Evolutionary conservation across 2,797 vertebrate species (phyloP).

Genomic region (Sitta carolinensis): DNA sequence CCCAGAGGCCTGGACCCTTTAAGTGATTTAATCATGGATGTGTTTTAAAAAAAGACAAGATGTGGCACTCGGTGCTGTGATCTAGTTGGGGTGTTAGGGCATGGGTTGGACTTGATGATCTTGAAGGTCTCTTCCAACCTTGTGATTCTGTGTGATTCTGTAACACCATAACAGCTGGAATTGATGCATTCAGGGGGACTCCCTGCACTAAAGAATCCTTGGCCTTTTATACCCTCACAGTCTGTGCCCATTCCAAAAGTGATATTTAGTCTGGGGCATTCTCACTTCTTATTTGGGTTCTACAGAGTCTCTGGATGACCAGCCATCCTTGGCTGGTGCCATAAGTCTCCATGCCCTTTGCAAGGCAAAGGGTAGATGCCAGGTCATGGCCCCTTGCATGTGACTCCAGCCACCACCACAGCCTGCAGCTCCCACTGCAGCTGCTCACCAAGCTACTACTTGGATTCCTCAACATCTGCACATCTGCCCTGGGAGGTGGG

Average conservation of each 20-base stretch:
- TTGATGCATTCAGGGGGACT: too few relatives aligned
- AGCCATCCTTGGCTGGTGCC: neutral
- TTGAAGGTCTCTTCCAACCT: too few relatives aligned
- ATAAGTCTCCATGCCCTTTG: neutral
- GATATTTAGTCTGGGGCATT: neutral
- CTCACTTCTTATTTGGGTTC: neutral
- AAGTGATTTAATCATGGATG: neutral
- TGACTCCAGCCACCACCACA: neutral
- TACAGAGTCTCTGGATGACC: neutral
- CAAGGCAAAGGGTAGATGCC: neutral
- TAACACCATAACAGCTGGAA: neutral
- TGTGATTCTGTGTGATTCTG: neutral
- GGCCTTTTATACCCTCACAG: neutral
- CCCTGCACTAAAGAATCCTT: neutral
- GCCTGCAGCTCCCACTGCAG: neutral
- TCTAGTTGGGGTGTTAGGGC: too few relatives aligned
- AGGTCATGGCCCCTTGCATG: neutral
- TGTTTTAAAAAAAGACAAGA: too few relatives aligned
- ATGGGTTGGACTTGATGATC: too few relatives aligned
- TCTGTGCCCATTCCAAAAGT: accelerated
- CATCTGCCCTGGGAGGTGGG: neutral
- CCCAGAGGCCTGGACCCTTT: neutral
- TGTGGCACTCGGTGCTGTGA: too few relatives aligned
- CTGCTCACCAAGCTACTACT: neutral
- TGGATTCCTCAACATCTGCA: neutral